Evolutionary conservation across 2,888 invertebrate genomes (phyloP), one percentile per base, ranked within the genome.

Genomic region (Phyto melanocephala): DNA sequence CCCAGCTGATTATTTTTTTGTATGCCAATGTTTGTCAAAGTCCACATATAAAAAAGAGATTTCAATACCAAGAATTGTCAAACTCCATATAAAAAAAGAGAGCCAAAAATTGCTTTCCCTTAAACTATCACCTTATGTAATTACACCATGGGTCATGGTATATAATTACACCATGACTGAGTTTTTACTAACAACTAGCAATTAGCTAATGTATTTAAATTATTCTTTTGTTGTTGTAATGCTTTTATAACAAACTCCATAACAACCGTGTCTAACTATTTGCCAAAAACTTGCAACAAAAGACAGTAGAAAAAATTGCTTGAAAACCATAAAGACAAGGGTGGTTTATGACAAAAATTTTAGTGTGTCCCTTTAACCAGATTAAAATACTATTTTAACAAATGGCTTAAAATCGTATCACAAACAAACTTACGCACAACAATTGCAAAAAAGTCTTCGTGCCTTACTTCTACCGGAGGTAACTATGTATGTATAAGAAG

Each of bases 361-460:
- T 13, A 13, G 3, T 2, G 52, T 60, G 54, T 54, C 72, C 65
- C 52, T 72, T 81, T 77, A 77, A 81, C 15, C 45, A 67, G 63
- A 77, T 81, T 75, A 71, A 63, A 71, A 67, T n/a, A 70, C 35
- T 74, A 63, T 72, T 74, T 65, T 52, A 58, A 35, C 37, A 80
- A 70, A 62, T 45, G 35, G 35, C 52, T 67, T 74, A 45, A 20
- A 71, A 17, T 15, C 10, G 40, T 54, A 40, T 13, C 10, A 24
- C 52, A 35, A 58, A 58, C n/a, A 10, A 58, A 35, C 28, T 6
- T 52, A 15, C 24, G 15, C 5, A 52, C 42, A 47, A 17, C 13
- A 6, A 63, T 56, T 56, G n/a, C 37, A 77, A 63, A 70, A n/a
- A 71, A 54, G 47, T 50, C 70, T 65, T 58, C 50, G 52, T 79